These are phyloP conservation scores for Lasioglossum baleicum DNA, from an alignment of 1,140 invertebrate species.

Conservation along the genomic window DNA sequence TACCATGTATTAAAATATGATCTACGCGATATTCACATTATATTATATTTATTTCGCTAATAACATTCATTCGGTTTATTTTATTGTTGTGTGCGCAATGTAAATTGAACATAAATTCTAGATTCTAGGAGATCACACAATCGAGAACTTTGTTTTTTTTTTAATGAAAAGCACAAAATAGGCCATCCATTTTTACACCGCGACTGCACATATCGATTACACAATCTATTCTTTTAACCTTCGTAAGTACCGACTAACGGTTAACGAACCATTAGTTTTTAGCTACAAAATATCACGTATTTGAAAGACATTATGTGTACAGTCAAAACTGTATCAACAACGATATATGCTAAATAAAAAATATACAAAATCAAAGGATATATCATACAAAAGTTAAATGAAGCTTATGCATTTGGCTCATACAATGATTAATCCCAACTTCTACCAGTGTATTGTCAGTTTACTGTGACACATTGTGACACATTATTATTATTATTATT, in stretches of 20 bases:
- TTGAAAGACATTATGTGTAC: slow-evolving; percentile 46
- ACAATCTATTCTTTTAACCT: slow-evolving; percentile 3
- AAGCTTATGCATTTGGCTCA: slow-evolving; percentile 45
- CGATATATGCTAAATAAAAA: slow-evolving; percentile 10
- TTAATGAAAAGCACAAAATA: slow-evolving; percentile 2
- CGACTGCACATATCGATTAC: neutral
- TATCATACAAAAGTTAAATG: slow-evolving; percentile 39
- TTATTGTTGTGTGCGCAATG: neutral
- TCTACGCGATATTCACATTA: slow-evolving; percentile 29
- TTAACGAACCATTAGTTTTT: slow-evolving; percentile 29
- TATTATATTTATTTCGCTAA: neutral
- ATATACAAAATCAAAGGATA: slow-evolving; percentile 41
- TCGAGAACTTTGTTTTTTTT: neutral
- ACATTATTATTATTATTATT: neutral
- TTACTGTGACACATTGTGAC: slow-evolving; percentile 39
- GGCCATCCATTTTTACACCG: neutral
- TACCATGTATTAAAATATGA: slow-evolving; percentile 57
- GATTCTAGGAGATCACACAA: neutral
- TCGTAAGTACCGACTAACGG: slow-evolving; percentile 20
- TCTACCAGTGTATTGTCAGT: slow-evolving; percentile 60
- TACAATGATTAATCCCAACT: slow-evolving; percentile 50
- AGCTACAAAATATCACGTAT: slow-evolving; percentile 30
- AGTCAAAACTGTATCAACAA: slow-evolving; percentile 31
- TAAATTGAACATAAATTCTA: neutral
- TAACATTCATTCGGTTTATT: neutral